These are phyloP conservation scores for Podotricha telesiphe DNA, from an alignment of 2,888 invertebrate species.

Conservation along the genomic window DNA sequence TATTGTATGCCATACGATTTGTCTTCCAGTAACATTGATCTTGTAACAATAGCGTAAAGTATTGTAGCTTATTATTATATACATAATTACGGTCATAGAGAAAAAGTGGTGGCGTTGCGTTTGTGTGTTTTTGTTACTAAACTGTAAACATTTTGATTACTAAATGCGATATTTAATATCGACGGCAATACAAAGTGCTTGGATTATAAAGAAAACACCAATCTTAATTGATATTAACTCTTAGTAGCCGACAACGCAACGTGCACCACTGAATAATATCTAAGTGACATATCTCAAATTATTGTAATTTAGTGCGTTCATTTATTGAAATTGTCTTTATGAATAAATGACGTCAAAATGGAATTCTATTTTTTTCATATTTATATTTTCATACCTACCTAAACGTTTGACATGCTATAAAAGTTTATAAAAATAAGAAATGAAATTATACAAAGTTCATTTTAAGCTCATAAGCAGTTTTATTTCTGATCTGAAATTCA, in stretches of 20 bases:
- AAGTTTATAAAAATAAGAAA: no score
- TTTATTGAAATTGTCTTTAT: conserved; percentile 83
- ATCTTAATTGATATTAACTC: conserved; percentile 42
- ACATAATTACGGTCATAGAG: conserved; percentile 65
- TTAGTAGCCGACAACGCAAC: conserved; percentile 52
- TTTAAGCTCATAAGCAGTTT: no score
- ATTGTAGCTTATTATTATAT: conserved; percentile 82
- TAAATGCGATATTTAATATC: conserved; percentile 11
- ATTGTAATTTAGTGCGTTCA: conserved; percentile 82
- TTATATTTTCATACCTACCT: background rate
- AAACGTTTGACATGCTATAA: background rate
- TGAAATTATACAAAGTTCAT: no score
- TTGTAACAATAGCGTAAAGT: conserved; percentile 80
- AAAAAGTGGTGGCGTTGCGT: conserved; percentile 67
- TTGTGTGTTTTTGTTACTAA: conserved; percentile 38
- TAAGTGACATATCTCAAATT: conserved; percentile 83
- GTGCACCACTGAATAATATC: conserved; percentile 67
- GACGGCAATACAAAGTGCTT: conserved; percentile 16
- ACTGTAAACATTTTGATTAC: conserved; percentile 8
- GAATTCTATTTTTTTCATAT: conserved; percentile 38
- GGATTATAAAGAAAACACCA: conserved; percentile 50
- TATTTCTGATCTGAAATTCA: no score
- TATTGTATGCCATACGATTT: conserved; percentile 84
- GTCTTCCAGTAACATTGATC: conserved; percentile 84
- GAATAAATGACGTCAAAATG: conserved; percentile 81